Base-by-base conservation (phyloP, 2,113 vertebrate genomes). In the Hoplias malabaricus region DNA sequence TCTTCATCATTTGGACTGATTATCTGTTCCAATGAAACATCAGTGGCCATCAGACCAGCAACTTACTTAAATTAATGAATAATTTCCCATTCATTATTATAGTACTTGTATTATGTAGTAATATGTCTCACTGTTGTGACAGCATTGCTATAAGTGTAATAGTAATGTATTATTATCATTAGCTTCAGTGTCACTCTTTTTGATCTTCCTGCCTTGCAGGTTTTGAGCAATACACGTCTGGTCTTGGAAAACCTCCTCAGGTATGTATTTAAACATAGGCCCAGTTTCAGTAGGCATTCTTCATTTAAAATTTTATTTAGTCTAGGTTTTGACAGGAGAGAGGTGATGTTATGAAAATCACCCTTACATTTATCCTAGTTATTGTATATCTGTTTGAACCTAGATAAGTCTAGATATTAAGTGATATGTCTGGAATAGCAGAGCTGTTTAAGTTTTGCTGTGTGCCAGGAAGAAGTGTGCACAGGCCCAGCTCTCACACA, bases 191-290 rank as follows among this genome's bases (percentile, higher is more conserved):
- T 65, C 19, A 25, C 33, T 29, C 31, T 82, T 34, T 65, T 29
- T 27, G 61, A 3, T 40, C 67, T 14, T 27, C 76, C 74, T 89
- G 38, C 84, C 13, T 87, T 83, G 0, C 88, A 98, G 96, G 88
- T 96, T 74, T 87, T 98, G 90, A 94, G 94, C 89, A 98, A 98
- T 16, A 92, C 95, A 2, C 93, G 96, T 36, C 91, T 98, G 72
- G 96, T 98, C 89, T 86, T 98, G 77, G 96, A 98, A 87, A 98
- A 98, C 84, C 89, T 98, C 33, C 92, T 98, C 84, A 95, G 92
- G 96, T 98, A 86, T 93, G 94, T 89, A 67, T 13, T 66, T 46
- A 42, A 36, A 13, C 25, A 59, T 21, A 70, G 14, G 42, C 38
- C 13, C 29, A 25, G 14, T 5, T 36, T 62, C 11, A 31, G 16